phyloP scores from a whole-genome alignment of 2,888 invertebrate genomes.

The Chymomyza caudatula region DNA sequence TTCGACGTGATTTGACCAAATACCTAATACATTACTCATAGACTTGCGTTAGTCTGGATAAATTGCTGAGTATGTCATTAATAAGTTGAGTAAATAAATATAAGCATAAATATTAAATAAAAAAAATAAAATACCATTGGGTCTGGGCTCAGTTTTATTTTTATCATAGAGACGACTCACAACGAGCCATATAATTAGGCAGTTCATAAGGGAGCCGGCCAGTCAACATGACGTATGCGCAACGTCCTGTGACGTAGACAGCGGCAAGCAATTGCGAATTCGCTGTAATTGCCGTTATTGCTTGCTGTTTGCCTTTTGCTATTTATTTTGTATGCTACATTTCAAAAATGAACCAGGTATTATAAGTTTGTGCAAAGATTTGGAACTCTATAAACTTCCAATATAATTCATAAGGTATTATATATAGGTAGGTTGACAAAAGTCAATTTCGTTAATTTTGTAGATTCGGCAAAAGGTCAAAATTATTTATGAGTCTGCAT shows the following conservation, averaged over 20 bases:
- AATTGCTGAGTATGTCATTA: neutral
- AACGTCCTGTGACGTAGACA: slow-evolving; percentile 53
- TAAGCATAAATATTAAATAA: neutral
- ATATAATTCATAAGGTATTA: no score
- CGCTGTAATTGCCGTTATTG: slow-evolving; percentile 45
- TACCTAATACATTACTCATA: neutral
- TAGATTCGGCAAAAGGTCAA: no score
- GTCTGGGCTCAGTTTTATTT: slow-evolving; percentile 25
- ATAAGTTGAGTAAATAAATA: neutral
- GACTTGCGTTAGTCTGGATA: neutral
- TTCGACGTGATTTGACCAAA: neutral
- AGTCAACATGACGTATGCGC: slow-evolving; percentile 51
- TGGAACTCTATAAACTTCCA: no score
- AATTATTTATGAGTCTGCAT: no score
- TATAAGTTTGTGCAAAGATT: neutral
- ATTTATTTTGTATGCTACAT: neutral
- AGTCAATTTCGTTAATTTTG: no score
- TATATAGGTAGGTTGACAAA: no score
- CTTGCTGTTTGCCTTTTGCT: neutral
- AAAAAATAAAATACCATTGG: slow-evolving; percentile 8
- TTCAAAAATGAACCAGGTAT: neutral
- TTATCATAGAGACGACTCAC: slow-evolving; percentile 21
- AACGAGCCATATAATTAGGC: slow-evolving; percentile 38
- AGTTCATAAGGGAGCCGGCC: slow-evolving; percentile 13
- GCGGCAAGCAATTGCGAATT: slow-evolving; percentile 40